Percentiles rank a stretch among this genome's conserved stretches.
These are phyloP conservation scores for Nanger granti DNA, from an alignment of 2,113 vertebrate genomes.

Conservation along the genomic window DNA sequence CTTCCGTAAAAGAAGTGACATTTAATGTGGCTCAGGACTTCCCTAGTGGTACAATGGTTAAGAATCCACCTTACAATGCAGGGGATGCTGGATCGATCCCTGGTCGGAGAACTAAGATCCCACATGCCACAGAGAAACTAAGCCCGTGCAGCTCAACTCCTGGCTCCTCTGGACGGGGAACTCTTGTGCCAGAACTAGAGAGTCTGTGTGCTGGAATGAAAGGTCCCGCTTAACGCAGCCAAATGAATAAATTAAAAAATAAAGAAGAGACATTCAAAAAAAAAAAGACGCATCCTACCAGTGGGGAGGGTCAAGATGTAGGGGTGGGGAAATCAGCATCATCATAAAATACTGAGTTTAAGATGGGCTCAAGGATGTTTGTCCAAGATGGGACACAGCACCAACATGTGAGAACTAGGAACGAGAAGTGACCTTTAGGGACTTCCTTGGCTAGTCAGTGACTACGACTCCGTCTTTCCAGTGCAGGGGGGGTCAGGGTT, in stretches of 20 bases:
- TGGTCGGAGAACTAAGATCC: background rate
- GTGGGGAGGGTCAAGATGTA: background rate
- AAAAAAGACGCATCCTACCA: background rate
- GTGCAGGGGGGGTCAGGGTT: background rate
- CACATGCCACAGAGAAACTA: background rate
- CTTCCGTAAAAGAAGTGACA: background rate
- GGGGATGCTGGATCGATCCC: background rate
- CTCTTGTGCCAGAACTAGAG: background rate
- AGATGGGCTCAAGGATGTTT: background rate
- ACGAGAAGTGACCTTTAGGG: background rate
- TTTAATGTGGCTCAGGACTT: background rate
- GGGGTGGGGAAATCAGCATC: background rate
- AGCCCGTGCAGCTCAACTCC: background rate
- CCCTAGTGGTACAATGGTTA: background rate
- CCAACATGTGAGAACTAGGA: background rate
- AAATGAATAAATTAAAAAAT: background rate
- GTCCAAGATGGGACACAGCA: background rate
- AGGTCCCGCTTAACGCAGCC: background rate
- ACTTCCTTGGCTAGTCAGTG: background rate
- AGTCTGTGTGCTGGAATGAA: background rate
- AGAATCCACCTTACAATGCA: background rate
- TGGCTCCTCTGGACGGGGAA: background rate
- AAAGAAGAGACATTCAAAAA: background rate
- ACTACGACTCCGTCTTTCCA: background rate
- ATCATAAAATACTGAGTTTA: background rate